Conservation (phyloP, 2,113 vertebrate species). For the Antechinus stuartii region DNA sequence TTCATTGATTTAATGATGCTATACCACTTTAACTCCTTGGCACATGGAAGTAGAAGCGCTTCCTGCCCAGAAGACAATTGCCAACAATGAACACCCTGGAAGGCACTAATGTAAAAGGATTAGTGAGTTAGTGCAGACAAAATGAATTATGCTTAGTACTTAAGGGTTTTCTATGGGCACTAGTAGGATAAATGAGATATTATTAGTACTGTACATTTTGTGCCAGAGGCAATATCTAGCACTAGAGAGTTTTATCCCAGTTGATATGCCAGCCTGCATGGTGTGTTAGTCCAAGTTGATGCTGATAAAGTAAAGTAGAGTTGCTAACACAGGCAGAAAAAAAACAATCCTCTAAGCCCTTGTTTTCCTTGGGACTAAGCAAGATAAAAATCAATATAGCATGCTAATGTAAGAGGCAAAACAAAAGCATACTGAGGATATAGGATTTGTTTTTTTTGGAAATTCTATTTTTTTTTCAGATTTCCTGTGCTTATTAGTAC, state of each 20-base stretch:
- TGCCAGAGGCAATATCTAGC: constrained; percentile 54
- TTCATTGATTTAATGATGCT: constrained; percentile 64
- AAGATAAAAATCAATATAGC: constrained; percentile 46
- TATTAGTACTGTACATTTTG: constrained; percentile 51
- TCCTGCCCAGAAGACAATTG: constrained; percentile 58
- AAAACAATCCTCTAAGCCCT: constrained; percentile 54
- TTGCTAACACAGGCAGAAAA: constrained; percentile 38
- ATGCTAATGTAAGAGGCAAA: constrained; percentile 67
- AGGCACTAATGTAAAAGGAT: constrained; percentile 61
- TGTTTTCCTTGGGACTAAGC: constrained; percentile 54
- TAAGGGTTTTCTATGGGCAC: constrained; percentile 46
- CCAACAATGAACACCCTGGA: neutral
- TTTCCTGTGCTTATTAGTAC: constrained; percentile 44
- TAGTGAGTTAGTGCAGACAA: constrained; percentile 56
- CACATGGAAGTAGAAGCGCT: constrained; percentile 53
- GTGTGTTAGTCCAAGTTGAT: constrained; percentile 16
- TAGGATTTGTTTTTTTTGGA: neutral
- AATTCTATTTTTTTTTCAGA: neutral
- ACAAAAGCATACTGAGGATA: constrained; percentile 54
- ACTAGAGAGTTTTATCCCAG: constrained; percentile 15
- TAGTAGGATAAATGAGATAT: constrained; percentile 58
- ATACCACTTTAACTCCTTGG: constrained; percentile 61
- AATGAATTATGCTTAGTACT: constrained; percentile 68
- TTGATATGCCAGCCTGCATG: constrained; percentile 28
- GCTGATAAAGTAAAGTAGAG: constrained; percentile 59